phyloP scores from a whole-genome alignment of 92 coral and sea anemone genomes.

The Chrysogorgia sp. region DNA sequence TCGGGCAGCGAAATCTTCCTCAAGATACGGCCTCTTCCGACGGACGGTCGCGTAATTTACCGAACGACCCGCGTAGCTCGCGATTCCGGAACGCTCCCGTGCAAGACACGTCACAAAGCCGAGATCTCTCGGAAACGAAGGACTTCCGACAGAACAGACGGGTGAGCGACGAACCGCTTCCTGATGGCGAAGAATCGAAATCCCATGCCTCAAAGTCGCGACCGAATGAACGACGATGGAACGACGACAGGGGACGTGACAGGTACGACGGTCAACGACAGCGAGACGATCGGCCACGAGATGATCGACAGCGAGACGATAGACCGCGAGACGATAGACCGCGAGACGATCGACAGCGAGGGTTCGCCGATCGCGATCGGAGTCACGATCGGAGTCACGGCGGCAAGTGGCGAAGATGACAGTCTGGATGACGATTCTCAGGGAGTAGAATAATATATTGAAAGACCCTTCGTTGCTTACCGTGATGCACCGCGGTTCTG shows the following conservation, averaged over 20 bases:
- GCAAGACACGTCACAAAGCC: not conserved
- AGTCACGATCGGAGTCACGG: not conserved
- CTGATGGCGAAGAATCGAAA: not conserved
- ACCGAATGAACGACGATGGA: slow-evolving; percentile 12
- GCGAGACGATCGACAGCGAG: slow-evolving; percentile 2
- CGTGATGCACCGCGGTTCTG: too few species aligned
- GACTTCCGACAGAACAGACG: not conserved
- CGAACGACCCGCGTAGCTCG: not conserved
- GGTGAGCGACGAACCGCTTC: not conserved
- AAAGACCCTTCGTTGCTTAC: slow-evolving; percentile 6
- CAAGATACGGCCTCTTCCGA: not conserved
- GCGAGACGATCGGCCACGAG: slow-evolving; percentile 2
- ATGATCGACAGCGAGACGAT: not conserved
- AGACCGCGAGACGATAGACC: not conserved
- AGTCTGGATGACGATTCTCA: not conserved
- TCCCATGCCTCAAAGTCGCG: not conserved
- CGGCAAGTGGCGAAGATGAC: not conserved
- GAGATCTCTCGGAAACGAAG: not conserved
- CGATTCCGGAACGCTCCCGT: not conserved
- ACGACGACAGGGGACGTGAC: slow-evolving; percentile 14
- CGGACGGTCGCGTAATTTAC: not conserved
- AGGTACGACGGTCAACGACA: not conserved
- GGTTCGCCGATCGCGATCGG: not conserved
- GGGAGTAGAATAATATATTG: not conserved
- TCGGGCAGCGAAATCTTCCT: not conserved